phyloP scores from a whole-genome alignment of 2,797 vertebrate genomes.

The Bovichtus variegatus region DNA sequence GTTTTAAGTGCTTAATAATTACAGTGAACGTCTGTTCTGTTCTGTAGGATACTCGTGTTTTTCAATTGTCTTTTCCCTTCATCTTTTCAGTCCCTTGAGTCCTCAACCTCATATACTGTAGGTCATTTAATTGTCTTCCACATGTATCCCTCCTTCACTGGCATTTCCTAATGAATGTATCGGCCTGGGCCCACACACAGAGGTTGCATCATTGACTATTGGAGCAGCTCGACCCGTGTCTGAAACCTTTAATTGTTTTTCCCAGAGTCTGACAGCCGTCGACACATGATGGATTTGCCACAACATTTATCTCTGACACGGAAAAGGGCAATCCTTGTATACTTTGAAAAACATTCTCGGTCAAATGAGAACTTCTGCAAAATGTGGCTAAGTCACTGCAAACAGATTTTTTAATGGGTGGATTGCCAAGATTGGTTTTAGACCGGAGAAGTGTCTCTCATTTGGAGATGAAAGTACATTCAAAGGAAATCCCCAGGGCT shows the following conservation, averaged over 20 bases:
- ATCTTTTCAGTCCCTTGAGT: conserved; percentile 54
- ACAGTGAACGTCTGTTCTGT: conserved; percentile 40
- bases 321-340: conserved; percentile 57
- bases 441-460: conserved; percentile 30
- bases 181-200: conserved; percentile 49
- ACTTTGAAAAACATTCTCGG: conserved; percentile 61
- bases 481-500: conserved; percentile 49
- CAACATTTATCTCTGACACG: conserved; percentile 63
- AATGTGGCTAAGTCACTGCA: conserved; percentile 4
- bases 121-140: conserved; percentile 75
- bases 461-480: conserved; percentile 55
- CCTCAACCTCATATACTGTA: conserved; percentile 57
- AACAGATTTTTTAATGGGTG: conserved; percentile 17
- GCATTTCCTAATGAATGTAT: conserved; percentile 78
- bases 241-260: conserved; percentile 83
- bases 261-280: conserved; percentile 70
- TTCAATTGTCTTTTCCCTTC: conserved; percentile 32
- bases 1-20: conserved; percentile 55
- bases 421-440: conserved; percentile 45
- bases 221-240: conserved; percentile 65
- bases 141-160: conserved; percentile 48
- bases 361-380: conserved; percentile 53
- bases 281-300: conserved; percentile 80
- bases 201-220: conserved; percentile 75
- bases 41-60: conserved; percentile 5